phyloP scores from a whole-genome alignment of 1,140 invertebrate genomes.

The Drosophila malerkotliana region DNA sequence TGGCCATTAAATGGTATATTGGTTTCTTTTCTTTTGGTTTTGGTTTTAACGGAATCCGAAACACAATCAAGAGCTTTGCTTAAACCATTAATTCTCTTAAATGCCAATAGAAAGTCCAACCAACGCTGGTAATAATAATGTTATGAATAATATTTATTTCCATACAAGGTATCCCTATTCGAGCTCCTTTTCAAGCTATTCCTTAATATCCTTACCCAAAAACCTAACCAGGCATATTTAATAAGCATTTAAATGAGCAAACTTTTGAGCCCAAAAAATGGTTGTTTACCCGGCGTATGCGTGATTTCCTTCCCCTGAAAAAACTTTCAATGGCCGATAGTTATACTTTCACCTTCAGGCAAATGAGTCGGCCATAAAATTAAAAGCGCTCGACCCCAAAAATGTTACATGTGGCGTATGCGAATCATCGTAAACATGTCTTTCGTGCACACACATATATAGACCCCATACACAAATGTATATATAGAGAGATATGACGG shows the following conservation, averaged over 20 bases:
- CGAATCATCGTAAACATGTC: slow-evolving; percentile 39
- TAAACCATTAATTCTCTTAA: slow-evolving; percentile 7
- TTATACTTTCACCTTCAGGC: slow-evolving; percentile 37
- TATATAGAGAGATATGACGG: slow-evolving; percentile 29
- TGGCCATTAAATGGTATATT: slow-evolving; percentile 48
- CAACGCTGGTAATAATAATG: neutral
- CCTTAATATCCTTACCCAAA: neutral
- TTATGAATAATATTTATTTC: neutral
- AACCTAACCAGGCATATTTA: slow-evolving; percentile 56
- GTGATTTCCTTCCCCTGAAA: slow-evolving; percentile 37
- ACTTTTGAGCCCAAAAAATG: slow-evolving; percentile 50
- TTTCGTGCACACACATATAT: slow-evolving; percentile 3
- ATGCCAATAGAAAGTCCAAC: neutral
- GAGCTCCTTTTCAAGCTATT: neutral
- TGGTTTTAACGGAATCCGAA: neutral
- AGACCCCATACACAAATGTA: neutral
- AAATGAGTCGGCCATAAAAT: slow-evolving; percentile 34
- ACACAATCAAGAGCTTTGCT: slow-evolving; percentile 4
- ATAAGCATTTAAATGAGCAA: slow-evolving; percentile 77
- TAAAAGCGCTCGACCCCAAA: slow-evolving; percentile 19
- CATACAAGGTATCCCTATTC: neutral
- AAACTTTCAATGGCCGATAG: slow-evolving; percentile 43
- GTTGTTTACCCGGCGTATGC: slow-evolving; percentile 55
- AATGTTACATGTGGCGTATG: slow-evolving; percentile 32
- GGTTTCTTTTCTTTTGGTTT: neutral